Percentiles rank a stretch among this genome's conserved stretches.
Evolutionary conservation across 2,888 invertebrate species (phyloP).

Genomic region (Auanema sp.): DNA sequence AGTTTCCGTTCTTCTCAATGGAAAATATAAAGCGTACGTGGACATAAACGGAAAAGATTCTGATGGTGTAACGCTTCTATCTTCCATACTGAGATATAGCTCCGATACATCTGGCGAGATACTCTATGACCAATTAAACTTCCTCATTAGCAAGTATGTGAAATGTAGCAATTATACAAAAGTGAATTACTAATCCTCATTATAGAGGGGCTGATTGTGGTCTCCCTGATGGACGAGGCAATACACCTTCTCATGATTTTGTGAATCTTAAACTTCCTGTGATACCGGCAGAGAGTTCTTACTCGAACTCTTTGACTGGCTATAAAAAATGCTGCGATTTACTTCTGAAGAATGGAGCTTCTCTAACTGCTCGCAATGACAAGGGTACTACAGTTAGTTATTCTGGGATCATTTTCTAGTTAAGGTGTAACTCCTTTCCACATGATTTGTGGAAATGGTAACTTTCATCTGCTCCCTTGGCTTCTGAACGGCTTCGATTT

Average conservation of each 20-base stretch:
- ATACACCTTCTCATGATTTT: constrained; percentile 35
- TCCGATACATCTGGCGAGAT: constrained; percentile 29
- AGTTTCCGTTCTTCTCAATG: constrained; percentile 43
- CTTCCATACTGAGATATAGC: constrained; percentile 34
- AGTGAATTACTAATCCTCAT: too few relatives aligned
- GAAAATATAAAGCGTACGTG: constrained; percentile 28
- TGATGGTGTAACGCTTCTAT: constrained; percentile 44
- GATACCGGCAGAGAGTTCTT: background rate
- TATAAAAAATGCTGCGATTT: constrained; percentile 37
- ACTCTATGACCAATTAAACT: constrained; percentile 39
- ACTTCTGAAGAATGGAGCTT: constrained; percentile 32
- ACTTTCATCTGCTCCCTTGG: constrained; percentile 27
- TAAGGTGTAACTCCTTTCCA: constrained; percentile 32
- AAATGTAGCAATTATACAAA: background rate
- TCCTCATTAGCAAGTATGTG: constrained; percentile 31
- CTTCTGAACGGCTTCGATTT: constrained; percentile 26
- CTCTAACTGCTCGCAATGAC: constrained; percentile 18
- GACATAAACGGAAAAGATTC: constrained; percentile 50
- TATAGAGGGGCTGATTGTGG: constrained; percentile 31
- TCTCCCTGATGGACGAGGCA: constrained; percentile 28
- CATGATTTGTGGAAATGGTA: constrained; percentile 28
- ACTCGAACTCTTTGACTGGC: constrained; percentile 18
- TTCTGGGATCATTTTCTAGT: constrained; percentile 3
- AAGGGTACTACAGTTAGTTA: constrained; percentile 11
- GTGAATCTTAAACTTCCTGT: constrained; percentile 15